Evolutionary conservation across 1,140 invertebrate genomes (phyloP).

Genomic region (Zeugodacus cucurbitae): DNA sequence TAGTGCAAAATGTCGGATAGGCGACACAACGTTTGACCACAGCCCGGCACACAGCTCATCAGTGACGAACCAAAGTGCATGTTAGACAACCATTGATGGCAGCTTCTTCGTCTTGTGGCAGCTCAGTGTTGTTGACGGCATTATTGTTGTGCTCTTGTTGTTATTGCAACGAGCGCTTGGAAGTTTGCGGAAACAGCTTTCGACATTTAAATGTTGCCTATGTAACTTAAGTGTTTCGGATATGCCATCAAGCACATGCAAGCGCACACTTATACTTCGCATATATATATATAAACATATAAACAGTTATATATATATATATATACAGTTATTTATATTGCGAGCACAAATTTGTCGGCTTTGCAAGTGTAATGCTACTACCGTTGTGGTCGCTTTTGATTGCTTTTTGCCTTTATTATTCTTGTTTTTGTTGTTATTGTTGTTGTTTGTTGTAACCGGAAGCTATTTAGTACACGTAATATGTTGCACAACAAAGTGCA

Average conservation of each 20-base stretch:
- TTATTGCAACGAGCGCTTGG: neutral
- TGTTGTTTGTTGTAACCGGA: constrained; percentile 19
- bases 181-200: neutral
- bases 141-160: neutral
- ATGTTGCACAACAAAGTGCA: constrained; percentile 1
- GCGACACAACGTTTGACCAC: neutral
- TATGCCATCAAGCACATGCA: neutral
- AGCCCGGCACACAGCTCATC: neutral
- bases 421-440: neutral
- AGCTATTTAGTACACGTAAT: constrained; percentile 26
- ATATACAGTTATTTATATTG: neutral
- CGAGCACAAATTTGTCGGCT: neutral
- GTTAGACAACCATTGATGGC: neutral
- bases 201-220: constrained; percentile 11
- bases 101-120: neutral
- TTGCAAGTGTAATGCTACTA: neutral
- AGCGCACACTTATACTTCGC: neutral
- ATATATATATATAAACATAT: neutral
- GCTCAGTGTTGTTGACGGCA: neutral
- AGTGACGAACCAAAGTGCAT: neutral
- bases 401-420: neutral
- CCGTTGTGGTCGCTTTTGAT: neutral
- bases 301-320: too few relatives aligned
- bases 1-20: neutral
- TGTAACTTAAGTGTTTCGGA: neutral